phyloP scores from a whole-genome alignment of 2,888 invertebrate species.

The Drepanosiphum platanoidis region DNA sequence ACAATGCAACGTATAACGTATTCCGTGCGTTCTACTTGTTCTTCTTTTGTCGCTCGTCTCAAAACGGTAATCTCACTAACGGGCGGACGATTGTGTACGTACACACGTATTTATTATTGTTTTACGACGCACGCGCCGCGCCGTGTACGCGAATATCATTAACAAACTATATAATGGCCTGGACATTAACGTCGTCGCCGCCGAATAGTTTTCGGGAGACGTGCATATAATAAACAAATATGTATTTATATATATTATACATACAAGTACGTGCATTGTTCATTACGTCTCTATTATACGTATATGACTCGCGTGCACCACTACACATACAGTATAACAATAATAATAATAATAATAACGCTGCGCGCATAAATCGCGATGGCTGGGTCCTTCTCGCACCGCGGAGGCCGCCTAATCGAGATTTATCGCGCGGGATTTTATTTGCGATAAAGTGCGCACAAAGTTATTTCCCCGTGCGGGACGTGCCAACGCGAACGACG shows the following conservation, averaged over 20 bases:
- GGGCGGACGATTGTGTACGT: not conserved
- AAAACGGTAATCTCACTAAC: not conserved
- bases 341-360: not conserved
- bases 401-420: slow-evolving; percentile 4
- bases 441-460: not conserved
- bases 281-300: too few relatives aligned
- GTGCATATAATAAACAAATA: too few relatives aligned
- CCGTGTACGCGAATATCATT: not conserved
- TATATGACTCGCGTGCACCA: not conserved
- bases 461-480: not conserved
- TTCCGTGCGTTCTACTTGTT: not conserved
- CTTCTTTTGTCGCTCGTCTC: not conserved
- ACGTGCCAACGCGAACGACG: not conserved
- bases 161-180: not conserved
- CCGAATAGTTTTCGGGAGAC: too few relatives aligned
- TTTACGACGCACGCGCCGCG: not conserved
- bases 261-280: not conserved
- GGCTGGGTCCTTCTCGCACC: not conserved
- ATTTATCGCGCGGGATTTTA: not conserved
- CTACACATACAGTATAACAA: not conserved
- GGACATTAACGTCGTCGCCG: not conserved
- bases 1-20: not conserved
- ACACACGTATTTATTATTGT: not conserved
- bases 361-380: not conserved
- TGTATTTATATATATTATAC: too few relatives aligned